These are phyloP conservation scores for Probaryconus sp. DNA, from an alignment of 1,140 invertebrate species.

Conservation along the genomic window DNA sequence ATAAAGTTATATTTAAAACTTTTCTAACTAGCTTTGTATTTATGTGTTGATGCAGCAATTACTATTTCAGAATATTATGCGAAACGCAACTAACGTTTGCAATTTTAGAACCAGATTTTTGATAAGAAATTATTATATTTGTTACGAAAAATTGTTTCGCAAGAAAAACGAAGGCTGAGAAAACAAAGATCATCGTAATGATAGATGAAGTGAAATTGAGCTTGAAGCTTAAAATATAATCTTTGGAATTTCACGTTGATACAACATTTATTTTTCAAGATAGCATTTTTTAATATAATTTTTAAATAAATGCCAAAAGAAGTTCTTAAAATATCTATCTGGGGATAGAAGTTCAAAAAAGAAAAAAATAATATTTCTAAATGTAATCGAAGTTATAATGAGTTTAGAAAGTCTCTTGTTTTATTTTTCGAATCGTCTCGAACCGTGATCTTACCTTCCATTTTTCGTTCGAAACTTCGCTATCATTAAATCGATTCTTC, in stretches of 20 bases:
- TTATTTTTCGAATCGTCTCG: constrained; percentile 32
- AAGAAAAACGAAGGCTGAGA: no score
- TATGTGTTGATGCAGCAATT: constrained; percentile 36
- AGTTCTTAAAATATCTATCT: not conserved
- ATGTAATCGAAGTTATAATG: constrained; percentile 29
- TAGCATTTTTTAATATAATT: not conserved
- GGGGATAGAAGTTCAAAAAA: not conserved
- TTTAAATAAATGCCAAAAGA: not conserved
- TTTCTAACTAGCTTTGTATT: constrained; percentile 16
- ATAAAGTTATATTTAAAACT: constrained; percentile 54
- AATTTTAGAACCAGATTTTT: no score
- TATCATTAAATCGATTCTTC: constrained; percentile 25
- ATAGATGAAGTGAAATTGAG: no score
- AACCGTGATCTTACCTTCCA: constrained; percentile 23
- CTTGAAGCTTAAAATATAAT: no score
- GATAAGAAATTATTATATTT: no score
- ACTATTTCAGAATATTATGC: constrained; percentile 3
- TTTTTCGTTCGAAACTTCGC: constrained; percentile 13
- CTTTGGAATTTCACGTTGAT: no score
- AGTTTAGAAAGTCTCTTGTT: constrained; percentile 40
- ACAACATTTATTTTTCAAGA: no score
- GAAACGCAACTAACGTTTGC: not conserved
- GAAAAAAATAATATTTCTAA: constrained; percentile 19
- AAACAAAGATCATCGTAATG: no score
- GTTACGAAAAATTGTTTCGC: no score